Evolutionary conservation across 2,888 invertebrate genomes (phyloP).

Genomic region (Microchrysa polita): DNA sequence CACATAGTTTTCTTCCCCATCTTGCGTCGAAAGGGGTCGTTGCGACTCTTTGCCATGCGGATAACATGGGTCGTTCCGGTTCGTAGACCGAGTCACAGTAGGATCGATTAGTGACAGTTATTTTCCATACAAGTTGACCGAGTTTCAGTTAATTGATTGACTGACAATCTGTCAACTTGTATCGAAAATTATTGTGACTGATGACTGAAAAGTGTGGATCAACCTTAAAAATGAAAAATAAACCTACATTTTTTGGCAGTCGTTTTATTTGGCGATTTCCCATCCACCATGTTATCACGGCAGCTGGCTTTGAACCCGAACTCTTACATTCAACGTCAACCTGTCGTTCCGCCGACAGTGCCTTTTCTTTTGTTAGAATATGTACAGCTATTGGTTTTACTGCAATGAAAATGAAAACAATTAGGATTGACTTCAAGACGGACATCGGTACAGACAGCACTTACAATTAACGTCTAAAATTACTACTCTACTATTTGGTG

Average conservation of each 20-base stretch:
- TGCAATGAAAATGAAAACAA: conserved; percentile 62
- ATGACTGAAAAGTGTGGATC: no score
- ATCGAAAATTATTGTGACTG: no score
- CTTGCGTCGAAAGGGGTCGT: no score
- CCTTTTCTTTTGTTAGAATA: conserved; percentile 84
- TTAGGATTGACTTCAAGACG: not conserved
- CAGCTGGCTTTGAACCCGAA: conserved; percentile 85
- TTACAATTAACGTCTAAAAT: conserved; percentile 87
- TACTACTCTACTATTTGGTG: conserved; percentile 79
- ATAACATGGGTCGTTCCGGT: no score
- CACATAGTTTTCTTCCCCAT: no score
- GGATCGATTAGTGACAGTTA: no score
- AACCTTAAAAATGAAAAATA: no score
- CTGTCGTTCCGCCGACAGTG: conserved; percentile 84
- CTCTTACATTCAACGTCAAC: conserved; percentile 90
- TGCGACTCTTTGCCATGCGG: no score
- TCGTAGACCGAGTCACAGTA: no score
- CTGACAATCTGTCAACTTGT: no score
- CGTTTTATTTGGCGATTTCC: conserved; percentile 82
- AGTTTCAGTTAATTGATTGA: no score
- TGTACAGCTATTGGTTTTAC: conserved; percentile 87
- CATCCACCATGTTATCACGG: conserved; percentile 91
- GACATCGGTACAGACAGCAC: conserved; percentile 64
- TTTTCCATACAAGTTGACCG: no score
- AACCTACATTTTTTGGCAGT: conserved; percentile 79